Evolutionary conservation across 2,113 vertebrate species (phyloP).

Genomic region (Gasterosteus aculeatus): DNA sequence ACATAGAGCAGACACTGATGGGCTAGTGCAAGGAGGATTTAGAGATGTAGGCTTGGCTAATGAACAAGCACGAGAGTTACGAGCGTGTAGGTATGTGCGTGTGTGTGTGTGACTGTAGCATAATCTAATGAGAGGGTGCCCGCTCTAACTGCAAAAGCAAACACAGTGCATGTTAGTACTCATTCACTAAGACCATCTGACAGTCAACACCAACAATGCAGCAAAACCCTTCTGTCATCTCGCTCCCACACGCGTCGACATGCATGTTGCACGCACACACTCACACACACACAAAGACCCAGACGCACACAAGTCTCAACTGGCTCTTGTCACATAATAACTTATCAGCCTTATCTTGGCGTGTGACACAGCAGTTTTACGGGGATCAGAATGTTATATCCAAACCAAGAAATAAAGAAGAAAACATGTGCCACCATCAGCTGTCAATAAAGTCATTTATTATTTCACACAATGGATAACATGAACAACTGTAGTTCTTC

Average conservation of each 20-base stretch:
- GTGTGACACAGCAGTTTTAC: conserved; percentile 25
- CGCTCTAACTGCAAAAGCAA: conserved; percentile 39
- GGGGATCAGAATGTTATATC: conserved; percentile 19
- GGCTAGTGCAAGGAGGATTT: conserved; percentile 66
- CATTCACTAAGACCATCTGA: conserved; percentile 51
- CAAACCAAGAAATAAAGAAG: conserved; percentile 22
- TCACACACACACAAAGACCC: conserved; percentile 2
- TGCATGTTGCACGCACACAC: conserved; percentile 13
- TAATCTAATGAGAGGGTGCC: conserved; percentile 71
- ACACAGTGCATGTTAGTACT: conserved; percentile 43
- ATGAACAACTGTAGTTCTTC: conserved; percentile 98
- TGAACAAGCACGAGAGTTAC: conserved; percentile 55
- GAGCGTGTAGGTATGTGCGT: conserved; percentile 45
- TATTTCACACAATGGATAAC: conserved; percentile 99
- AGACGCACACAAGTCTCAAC: conserved; percentile 10
- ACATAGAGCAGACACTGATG: conserved; percentile 75
- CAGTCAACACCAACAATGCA: conserved; percentile 47
- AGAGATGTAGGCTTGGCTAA: conserved; percentile 67
- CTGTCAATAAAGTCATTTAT: conserved; percentile 88
- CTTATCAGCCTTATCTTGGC: conserved; percentile 12
- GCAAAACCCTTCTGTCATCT: conserved; percentile 42
- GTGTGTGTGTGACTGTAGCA: conserved; percentile 34
- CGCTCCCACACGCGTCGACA: conserved; percentile 12
- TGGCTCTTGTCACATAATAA: conserved; percentile 2
- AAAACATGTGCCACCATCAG: conserved; percentile 53